Evolutionary conservation across 2,888 invertebrate genomes (phyloP).

Genomic region (Magallana nippona): DNA sequence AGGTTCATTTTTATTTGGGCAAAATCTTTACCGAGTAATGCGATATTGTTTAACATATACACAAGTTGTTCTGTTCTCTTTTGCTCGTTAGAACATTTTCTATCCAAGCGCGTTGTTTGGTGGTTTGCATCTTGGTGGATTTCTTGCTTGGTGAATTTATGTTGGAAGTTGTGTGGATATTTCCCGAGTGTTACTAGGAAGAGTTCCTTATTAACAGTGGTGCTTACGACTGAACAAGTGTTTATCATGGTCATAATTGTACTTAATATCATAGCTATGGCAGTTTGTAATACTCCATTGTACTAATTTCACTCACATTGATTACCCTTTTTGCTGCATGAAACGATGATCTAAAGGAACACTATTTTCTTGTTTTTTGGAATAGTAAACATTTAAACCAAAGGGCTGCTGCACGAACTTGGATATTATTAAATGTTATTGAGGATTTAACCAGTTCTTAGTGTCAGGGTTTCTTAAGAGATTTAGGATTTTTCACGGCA

Average conservation of each 20-base stretch:
- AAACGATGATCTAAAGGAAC: not conserved
- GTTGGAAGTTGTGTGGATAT: too few relatives aligned
- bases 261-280: not conserved
- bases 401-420: not conserved
- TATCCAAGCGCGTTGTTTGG: too few relatives aligned
- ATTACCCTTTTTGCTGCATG: not conserved
- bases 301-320: not conserved
- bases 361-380: not conserved
- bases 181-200: not conserved
- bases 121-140: too few relatives aligned
- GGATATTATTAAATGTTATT: not conserved
- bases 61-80: too few relatives aligned
- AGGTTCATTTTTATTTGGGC: conserved; percentile 3
- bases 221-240: not conserved
- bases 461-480: not conserved
- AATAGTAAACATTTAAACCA: conserved; percentile 4
- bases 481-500: not conserved
- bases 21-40: not conserved
- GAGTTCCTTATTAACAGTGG: not conserved
- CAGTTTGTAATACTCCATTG: not conserved
- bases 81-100: too few relatives aligned
- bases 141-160: too few relatives aligned
- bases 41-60: not conserved
- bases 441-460: not conserved
- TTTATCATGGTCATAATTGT: not conserved